Base-by-base conservation (phyloP, 2,888 invertebrate species). In the Odontocolon sp. region DNA sequence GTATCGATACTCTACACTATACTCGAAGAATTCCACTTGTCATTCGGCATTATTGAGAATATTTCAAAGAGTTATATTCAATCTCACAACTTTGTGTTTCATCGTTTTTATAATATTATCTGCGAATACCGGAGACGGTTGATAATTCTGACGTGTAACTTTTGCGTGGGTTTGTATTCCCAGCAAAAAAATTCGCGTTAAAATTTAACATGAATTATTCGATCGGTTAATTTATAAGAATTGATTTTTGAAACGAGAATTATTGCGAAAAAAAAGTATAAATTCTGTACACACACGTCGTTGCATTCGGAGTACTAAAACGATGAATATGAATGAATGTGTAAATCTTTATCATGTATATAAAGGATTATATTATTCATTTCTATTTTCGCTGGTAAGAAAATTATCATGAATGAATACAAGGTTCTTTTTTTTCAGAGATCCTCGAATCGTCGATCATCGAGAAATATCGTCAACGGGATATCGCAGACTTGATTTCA, bases 291-390 rank as follows among this genome's bases (percentile, higher is more conserved):
- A 6, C 1, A 59, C 33, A 28, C 4, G 54, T 36, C 14, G 40
- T 28, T 42, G 26, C 61, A 28, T 47, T 33, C 31, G 38, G 61
- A 36, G 50, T 9, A 40, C 79, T 80, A 73, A 81, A 77, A 26
- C 57, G 38, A 75, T 57, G 69, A 74, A 74, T 68, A 69, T 54
- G 8, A 56, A 71, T 47, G 54, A 71, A 47, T 5, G 36, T 23
- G 54, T 56, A 26, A 38, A 3, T 8, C 9, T 28, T 31, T 9
- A 28, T 47, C 45, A 52, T 16, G 8, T 2, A 50, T 50, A 16
- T 2, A 16, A 23, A 18, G 36, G 26, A 26, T 36, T 38, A 1
- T 61, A 64, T 64, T 54, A 71, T 56, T 36, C 50, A 38, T 26
- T 42, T 54, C 52, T 70, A 70, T 61, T 69, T 63, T 8, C 33